Evolutionary conservation across 2,888 invertebrate species (phyloP), one percentile per base, ranked within the genome.

Genomic region (Phasia obesa): DNA sequence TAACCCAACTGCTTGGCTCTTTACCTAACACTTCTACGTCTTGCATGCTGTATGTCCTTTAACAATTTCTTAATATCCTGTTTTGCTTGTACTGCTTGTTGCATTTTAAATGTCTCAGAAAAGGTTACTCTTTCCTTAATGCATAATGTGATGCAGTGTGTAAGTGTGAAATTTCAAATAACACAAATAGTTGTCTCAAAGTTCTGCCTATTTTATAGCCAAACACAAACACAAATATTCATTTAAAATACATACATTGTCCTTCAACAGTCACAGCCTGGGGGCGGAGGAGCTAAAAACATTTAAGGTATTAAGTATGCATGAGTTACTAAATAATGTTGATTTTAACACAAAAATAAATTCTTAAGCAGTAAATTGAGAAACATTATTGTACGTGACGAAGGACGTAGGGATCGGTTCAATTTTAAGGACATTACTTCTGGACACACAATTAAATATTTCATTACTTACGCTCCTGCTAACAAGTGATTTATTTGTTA

Each of bases 241-340:
- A 78, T 60, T 35, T 51, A 25, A 59, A 42, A 64, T 59, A 35
- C 64, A 64, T 59, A 35, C 64, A 70, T 31, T 75, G 70, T 62
- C 53, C 69, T 23, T 65, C 38, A 13, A 44, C 59, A 6, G 64
- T 42, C 9, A 44, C 59, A 6, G 64, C 35, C 9, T 25, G 44
- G 53, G 65, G 31, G 13, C 35, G 13, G n/a, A n/a, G n/a, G n/a
- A n/a, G n/a, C n/a, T n/a, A n/a, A 55, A 83, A 83, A 42, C 65
- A 80, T 85, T 84, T 85, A 79, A 79, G 86, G 86, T 86, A 89
- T 89, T 89, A 89, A 84, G 86, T 88, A 90, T 90, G 90, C 89
- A 90, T 89, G 90, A 86, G 85, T 88, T 89, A 85, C 88, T 88
- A 88, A 89, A 89, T 89, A 89, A 90, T 90, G 89, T 89, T 89